Percentiles rank a stretch among this genome's conserved stretches.
Evolutionary conservation across 92 coral and sea anemone genomes (phyloP).

Genomic region (Epizoanthus ramosus): DNA sequence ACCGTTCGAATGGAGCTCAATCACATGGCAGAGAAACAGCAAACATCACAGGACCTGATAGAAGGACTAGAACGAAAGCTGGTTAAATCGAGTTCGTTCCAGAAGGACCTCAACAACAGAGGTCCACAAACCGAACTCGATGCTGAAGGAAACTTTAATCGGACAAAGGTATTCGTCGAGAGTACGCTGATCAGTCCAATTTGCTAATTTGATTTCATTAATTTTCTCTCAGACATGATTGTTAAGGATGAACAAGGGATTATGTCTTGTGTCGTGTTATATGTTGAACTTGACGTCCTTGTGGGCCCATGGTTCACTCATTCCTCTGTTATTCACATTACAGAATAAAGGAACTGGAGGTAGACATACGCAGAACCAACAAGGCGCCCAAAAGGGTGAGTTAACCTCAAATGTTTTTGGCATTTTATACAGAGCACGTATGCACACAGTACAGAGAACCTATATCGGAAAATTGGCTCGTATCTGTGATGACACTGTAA

Average conservation of each 20-base stretch:
- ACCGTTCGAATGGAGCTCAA: constrained; percentile 29
- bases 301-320: neutral
- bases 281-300: neutral
- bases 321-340: neutral
- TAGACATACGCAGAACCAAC: neutral
- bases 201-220: too few species aligned
- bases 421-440: neutral
- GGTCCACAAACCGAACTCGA: neutral
- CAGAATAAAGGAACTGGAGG: constrained; percentile 4
- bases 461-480: too few species aligned
- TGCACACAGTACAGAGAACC: neutral
- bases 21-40: neutral
- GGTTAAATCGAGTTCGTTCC: neutral
- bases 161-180: too few species aligned
- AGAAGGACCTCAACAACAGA: neutral
- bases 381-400: neutral
- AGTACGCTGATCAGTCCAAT: too few species aligned
- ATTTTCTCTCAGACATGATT: too few species aligned
- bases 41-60: neutral
- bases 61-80: neutral
- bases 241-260: neutral
- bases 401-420: neutral
- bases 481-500: too few species aligned
- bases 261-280: neutral
- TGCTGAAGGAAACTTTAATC: too few species aligned